phyloP scores from a whole-genome alignment of 2,888 invertebrate species.

The Parascotia fuliginaria region DNA sequence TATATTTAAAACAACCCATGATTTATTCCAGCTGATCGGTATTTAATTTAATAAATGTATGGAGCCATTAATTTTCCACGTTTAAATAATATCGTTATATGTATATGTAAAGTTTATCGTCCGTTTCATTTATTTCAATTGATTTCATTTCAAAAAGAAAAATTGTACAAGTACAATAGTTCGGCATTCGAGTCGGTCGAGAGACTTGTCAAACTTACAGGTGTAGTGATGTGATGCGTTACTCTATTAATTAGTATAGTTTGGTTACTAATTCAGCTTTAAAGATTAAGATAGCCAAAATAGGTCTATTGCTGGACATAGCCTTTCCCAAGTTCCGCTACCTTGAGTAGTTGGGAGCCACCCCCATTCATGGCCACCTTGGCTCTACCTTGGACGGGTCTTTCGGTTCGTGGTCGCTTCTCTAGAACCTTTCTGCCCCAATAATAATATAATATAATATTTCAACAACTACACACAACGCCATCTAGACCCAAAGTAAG shows the following conservation, averaged over 20 bases:
- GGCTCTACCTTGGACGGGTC: too few relatives aligned
- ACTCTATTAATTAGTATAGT: slow-evolving; percentile 11
- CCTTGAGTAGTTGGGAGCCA: too few relatives aligned
- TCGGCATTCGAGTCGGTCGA: slow-evolving; percentile 44
- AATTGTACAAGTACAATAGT: slow-evolving; percentile 52
- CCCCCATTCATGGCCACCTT: too few relatives aligned
- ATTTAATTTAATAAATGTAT: slow-evolving; percentile 15
- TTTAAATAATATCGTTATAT: slow-evolving; percentile 2
- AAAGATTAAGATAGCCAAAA: too few relatives aligned
- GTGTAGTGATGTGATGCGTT: slow-evolving; percentile 28
- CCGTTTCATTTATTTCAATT: slow-evolving; percentile 54
- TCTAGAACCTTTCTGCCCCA: too few relatives aligned
- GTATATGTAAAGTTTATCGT: slow-evolving; percentile 5
- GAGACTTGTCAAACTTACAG: slow-evolving; percentile 39
- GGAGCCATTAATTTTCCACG: slow-evolving; percentile 5
- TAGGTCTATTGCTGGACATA: too few relatives aligned
- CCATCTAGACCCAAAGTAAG: too few relatives aligned
- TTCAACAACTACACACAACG: too few relatives aligned
- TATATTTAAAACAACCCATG: background rate
- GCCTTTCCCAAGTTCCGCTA: too few relatives aligned
- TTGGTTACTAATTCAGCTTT: too few relatives aligned
- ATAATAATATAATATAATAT: too few relatives aligned
- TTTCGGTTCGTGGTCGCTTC: too few relatives aligned
- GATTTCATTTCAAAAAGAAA: slow-evolving; percentile 55
- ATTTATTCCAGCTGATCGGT: slow-evolving; percentile 4